A percentile compares a stretch with the other conserved stretches of the same genome.
phyloP scores from a whole-genome alignment of 2,888 invertebrate genomes.

The Tetanocera ferruginea region DNA sequence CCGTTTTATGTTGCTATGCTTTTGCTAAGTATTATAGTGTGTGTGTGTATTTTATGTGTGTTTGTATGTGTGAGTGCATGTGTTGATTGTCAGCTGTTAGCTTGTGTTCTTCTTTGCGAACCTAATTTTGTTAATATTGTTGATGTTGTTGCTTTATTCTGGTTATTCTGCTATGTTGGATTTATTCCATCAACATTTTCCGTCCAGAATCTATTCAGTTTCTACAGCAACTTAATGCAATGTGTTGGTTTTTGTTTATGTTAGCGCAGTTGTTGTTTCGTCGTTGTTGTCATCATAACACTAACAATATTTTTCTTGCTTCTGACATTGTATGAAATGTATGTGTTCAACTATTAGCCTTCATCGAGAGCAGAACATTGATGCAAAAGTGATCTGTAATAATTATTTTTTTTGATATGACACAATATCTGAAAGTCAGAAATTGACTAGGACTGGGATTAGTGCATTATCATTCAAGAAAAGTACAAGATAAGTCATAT shows the following conservation, averaged over 20 bases:
- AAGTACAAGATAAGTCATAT: too few relatives aligned
- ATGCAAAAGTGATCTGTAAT: too few relatives aligned
- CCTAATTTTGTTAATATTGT: not conserved
- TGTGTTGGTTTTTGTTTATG: not conserved
- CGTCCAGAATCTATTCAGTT: too few relatives aligned
- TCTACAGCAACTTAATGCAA: not conserved
- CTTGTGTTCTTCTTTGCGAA: not conserved
- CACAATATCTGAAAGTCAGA: too few relatives aligned
- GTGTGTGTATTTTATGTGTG: not conserved
- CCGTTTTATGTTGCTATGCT: conserved; percentile 6
- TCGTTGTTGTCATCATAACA: not conserved
- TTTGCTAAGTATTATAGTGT: not conserved
- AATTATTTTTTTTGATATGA: too few relatives aligned
- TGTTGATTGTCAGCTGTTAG: conserved; percentile 10
- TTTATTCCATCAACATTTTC: not conserved
- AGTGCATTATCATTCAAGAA: too few relatives aligned
- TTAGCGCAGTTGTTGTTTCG: not conserved
- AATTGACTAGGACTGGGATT: too few relatives aligned
- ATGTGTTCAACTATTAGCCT: too few relatives aligned
- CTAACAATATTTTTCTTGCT: not conserved
- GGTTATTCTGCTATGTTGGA: not conserved
- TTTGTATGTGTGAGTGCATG: not conserved
- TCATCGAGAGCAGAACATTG: too few relatives aligned
- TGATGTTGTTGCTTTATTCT: not conserved
- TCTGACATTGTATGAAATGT: not conserved